Evolutionary conservation across 2,797 vertebrate genomes (phyloP).

Genomic region (Muraenolepis orangiensis): DNA sequence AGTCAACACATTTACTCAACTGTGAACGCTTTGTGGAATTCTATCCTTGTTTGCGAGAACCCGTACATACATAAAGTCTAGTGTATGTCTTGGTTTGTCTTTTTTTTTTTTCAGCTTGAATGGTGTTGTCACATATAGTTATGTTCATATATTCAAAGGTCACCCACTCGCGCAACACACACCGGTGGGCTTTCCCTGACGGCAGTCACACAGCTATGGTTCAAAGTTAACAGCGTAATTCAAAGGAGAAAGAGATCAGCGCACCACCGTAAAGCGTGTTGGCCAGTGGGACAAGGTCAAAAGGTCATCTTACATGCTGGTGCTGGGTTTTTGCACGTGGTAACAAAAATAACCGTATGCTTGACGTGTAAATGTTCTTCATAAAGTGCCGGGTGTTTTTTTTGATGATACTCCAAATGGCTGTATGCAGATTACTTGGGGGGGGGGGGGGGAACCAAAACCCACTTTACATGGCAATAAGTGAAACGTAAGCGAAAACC

Average conservation of each 20-base stretch:
- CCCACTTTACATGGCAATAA: not conserved
- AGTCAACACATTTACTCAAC: constrained; percentile 48
- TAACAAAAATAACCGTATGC: not conserved
- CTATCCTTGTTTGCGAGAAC: not conserved
- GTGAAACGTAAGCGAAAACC: not conserved
- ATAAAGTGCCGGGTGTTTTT: not conserved
- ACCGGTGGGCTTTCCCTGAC: not conserved
- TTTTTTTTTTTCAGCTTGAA: not conserved
- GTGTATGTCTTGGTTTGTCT: constrained; percentile 1
- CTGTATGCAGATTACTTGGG: not conserved
- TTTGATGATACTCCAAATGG: not conserved
- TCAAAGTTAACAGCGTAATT: not conserved
- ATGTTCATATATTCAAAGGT: not conserved
- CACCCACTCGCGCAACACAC: not conserved
- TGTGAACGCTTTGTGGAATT: constrained; percentile 15
- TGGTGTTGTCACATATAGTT: not conserved
- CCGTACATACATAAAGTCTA: not conserved
- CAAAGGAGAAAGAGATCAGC: not conserved
- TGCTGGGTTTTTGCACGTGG: not conserved
- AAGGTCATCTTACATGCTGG: not conserved
- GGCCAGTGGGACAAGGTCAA: not conserved
- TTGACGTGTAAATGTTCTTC: not conserved
- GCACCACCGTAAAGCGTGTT: not conserved
- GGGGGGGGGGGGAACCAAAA: not conserved
- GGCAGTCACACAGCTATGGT: constrained; percentile 1